Evolutionary conservation across 1,140 invertebrate species (phyloP).

Genomic region (Liolophura sinensis): DNA sequence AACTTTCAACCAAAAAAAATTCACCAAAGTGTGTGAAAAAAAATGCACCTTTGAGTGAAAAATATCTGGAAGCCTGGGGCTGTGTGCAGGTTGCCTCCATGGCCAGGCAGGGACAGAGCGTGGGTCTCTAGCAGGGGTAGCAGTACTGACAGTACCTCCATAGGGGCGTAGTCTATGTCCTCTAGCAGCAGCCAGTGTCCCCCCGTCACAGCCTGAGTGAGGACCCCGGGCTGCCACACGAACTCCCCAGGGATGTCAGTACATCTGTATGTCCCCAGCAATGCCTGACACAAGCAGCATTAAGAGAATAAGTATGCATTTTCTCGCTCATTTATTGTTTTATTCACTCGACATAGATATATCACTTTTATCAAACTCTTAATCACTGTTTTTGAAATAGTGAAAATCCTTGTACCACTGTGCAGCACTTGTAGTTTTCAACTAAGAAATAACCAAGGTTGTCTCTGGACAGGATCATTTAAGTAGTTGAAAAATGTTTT

Average conservation of each 20-base stretch:
- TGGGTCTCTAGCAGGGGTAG: constrained; percentile 83
- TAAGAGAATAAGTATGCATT: neutral
- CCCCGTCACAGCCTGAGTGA: constrained; percentile 75
- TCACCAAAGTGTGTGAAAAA: constrained; percentile 4
- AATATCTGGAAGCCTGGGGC: constrained; percentile 88
- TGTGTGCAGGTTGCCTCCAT: constrained; percentile 77
- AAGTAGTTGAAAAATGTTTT: too few species aligned
- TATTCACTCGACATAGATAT: too few species aligned
- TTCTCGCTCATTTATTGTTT: too few species aligned
- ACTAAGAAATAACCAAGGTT: too few species aligned
- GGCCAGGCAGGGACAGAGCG: constrained; percentile 82
- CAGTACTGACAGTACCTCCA: constrained; percentile 89
- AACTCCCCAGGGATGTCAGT: constrained; percentile 97
- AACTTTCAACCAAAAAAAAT: neutral
- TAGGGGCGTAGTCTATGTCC: constrained; percentile 91
- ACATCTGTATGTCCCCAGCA: constrained; percentile 93
- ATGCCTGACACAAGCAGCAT: constrained; percentile 65
- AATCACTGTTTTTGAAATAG: too few species aligned
- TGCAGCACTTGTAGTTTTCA: too few species aligned
- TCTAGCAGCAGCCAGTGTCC: constrained; percentile 94
- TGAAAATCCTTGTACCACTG: too few species aligned
- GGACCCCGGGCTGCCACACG: constrained; percentile 86
- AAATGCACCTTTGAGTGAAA: constrained; percentile 77
- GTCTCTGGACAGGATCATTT: too few species aligned
- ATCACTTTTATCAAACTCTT: too few species aligned